Base-by-base conservation (phyloP, 2,113 vertebrate genomes). In the Rhineura floridana region DNA sequence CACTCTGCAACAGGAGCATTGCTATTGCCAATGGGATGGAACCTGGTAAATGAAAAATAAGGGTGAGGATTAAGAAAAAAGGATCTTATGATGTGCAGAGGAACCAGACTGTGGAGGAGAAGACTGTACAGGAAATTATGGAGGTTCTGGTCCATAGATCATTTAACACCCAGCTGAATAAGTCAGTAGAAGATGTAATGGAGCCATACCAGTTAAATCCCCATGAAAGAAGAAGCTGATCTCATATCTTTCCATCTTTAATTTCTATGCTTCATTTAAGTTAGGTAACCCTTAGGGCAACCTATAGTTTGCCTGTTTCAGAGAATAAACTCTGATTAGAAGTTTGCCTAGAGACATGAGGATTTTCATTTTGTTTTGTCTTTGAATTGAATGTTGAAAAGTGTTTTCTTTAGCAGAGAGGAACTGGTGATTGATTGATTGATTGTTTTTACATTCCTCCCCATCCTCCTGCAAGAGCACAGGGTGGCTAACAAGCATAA, bases 211-310 rank as follows among this genome's bases (percentile, higher is more conserved):
- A 89, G 76, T 72, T 88, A 87, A 91, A 42, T 6, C 90, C 36
- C 50, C 21, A 55, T 59, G 86, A 88, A 91, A 52, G 65, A 79
- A 48, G 79, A 88, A 89, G 90, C 75, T 1, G 0, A 91, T 86
- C 89, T 91, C 91, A 94, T 94, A 93, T 50, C 94, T 93, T 90
- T 89, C 94, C 92, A 94, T 92, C 94, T 93, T 88, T 93, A 88
- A 95, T 93, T 93, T 94, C 88, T 93, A 30, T 83, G 91, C 92
- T 91, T 93, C 86, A 89, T 91, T 92, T 93, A 86, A 84, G 84
- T 77, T 91, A 92, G 92, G 86, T 87, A 94, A 90, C 92, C 87
- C 90, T 90, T 95, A 93, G 94, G 93, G 94, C 72, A 93, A 88
- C 90, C 42, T 92, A 3, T 25, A 90, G 87, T 25, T 83, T 92